Base-by-base conservation (phyloP, 2,888 invertebrate genomes). In the Tenthredo notha region DNA sequence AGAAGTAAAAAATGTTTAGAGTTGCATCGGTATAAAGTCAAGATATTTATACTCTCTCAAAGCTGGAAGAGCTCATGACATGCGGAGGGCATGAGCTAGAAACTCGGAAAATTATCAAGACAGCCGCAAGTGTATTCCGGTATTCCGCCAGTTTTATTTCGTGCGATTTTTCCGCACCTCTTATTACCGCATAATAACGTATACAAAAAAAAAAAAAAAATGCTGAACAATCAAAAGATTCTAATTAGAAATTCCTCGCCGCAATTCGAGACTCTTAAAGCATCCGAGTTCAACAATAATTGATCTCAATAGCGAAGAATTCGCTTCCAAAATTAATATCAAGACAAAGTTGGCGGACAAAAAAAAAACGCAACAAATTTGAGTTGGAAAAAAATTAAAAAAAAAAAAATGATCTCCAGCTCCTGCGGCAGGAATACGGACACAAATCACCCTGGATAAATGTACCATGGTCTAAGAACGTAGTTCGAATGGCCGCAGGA, bases 21-120 rank as follows among this genome's bases (percentile, higher is more conserved):
- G 47, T 25, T 83, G 83, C 83, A 83, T 83, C 83, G 83, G 83
- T 40, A 83, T 83, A 83, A 83, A 65, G 83, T 83, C 67, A 67
- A 50, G 83, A 83, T 83, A 83, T 83, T 67, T 83, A 67, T 83
- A 83, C 47, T 18, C 21, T 65, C 80, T 80, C 80, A 9, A 40
- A 29, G 29, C 67, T 83, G 67, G 29, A 25, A 67, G 67, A 83
- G n/a, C 15, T 18, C 67, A 67, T 47, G 67, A 37, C 80, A 18
- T 40, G 29, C n/a, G 54, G 29, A 54, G 54, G 82, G 54, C 40
- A 61, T 33, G 40, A 80, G 80, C 58, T 61, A 61, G 80, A 61
- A 80, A 80, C 58, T 61, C 21, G 58, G 58, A 61, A 80, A 40
- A 54, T 74, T n/a, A 61, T 61, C 58, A 40, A 80, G 21, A 37